Base-by-base conservation (phyloP, 2,888 invertebrate species). In the Lycia hirtaria region DNA sequence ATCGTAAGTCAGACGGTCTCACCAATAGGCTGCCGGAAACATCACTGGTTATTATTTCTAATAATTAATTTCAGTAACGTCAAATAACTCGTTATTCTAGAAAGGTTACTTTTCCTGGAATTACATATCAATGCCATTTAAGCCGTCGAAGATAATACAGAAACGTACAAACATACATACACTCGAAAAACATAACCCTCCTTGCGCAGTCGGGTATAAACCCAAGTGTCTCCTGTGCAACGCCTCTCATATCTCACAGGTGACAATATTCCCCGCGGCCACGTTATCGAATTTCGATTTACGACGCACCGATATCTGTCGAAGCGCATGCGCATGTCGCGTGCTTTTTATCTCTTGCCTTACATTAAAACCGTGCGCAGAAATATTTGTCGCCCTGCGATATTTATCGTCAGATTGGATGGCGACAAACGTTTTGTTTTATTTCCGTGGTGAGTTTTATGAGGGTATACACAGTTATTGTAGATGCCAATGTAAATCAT, bases 211-310 rank as follows among this genome's bases (percentile, higher is more conserved):
- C n/a, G n/a, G n/a, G n/a, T n/a, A n/a, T n/a, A n/a, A n/a, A n/a
- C n/a, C n/a, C n/a, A n/a, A n/a, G n/a, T n/a, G n/a, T n/a, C n/a
- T n/a, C n/a, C n/a, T n/a, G n/a, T n/a, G n/a, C n/a, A n/a, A n/a
- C n/a, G n/a, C n/a, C n/a, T n/a, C n/a, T n/a, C 12, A 67, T 64
- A 59, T 57, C 41, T 59, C 54, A 17, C 68, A 64, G 73, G 79
- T 83, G 82, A 83, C 82, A 83, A 76, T 73, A 69, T 71, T 71
- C 58, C 60, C 50, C 32, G 44, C 43, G 50, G 48, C 55, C 51
- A 75, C 69, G 83, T 88, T 90, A 90, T 90, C 90, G 87, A 87
- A 86, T 90, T 87, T 82, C 88, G 87, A 86, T 88, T 88, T 88
- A 89, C 87, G 75, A 75, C 68, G 75, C 73, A 73, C 65, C 71